phyloP scores from a whole-genome alignment of 2,113 vertebrate species.

The Casuarius casuarius region DNA sequence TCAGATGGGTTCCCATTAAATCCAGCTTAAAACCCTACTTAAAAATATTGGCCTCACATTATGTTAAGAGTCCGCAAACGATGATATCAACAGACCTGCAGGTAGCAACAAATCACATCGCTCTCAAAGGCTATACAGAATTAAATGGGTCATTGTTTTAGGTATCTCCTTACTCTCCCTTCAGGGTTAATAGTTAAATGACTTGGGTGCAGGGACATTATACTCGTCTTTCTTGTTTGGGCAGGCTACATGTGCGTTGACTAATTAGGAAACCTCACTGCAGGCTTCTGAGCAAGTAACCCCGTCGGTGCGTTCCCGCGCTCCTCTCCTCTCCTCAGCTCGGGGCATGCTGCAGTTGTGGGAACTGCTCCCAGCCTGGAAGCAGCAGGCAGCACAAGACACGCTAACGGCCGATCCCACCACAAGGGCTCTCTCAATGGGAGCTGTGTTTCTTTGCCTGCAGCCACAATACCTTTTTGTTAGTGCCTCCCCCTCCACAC shows the following conservation, averaged over 20 bases:
- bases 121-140: not conserved
- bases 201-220: slow-evolving; percentile 34
- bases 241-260: not conserved
- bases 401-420: not conserved
- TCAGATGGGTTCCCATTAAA: not conserved
- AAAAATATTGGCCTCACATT: not conserved
- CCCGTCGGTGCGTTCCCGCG: not conserved
- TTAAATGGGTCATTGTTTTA: slow-evolving; percentile 61
- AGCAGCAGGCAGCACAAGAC: not conserved
- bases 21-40: not conserved
- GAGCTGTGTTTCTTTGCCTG: not conserved
- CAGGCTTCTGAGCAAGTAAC: not conserved
- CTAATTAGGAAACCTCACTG: slow-evolving; percentile 48
- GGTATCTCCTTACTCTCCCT: slow-evolving; percentile 51
- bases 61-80: not conserved
- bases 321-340: not conserved
- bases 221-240: slow-evolving; percentile 57
- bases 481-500: not conserved
- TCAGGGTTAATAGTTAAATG: slow-evolving; percentile 61
- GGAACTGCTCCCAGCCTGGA: not conserved
- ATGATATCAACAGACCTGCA: slow-evolving; percentile 22
- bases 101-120: slow-evolving; percentile 51
- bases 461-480: not conserved
- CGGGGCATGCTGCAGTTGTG: too few species aligned
- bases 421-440: not conserved